Evolutionary conservation across 2,113 vertebrate species (phyloP).

Genomic region (Perognathus longimembris): DNA sequence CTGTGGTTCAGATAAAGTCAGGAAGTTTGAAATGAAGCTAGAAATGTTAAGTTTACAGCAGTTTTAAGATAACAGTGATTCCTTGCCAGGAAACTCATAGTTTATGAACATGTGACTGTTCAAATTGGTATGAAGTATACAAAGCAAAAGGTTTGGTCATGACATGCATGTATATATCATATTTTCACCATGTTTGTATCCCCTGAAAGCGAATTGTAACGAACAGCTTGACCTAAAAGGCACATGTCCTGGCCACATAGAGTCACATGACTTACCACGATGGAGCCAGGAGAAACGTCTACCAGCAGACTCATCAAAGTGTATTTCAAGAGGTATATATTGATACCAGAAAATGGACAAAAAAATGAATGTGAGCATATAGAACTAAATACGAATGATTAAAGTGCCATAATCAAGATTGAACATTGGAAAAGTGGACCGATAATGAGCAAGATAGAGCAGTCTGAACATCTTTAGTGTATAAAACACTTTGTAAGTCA

Average conservation of each 20-base stretch:
- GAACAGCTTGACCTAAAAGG: conserved; percentile 27
- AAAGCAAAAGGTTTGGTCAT: too few relatives aligned
- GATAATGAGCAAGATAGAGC: background rate
- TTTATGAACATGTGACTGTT: too few relatives aligned
- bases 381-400: background rate
- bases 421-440: conserved; percentile 1
- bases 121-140: too few relatives aligned
- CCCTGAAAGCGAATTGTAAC: background rate
- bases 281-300: background rate
- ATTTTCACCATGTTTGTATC: too few relatives aligned
- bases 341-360: background rate
- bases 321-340: background rate
- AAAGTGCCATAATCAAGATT: background rate
- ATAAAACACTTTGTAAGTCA: background rate
- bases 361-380: background rate
- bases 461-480: background rate
- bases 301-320: conserved; percentile 27
- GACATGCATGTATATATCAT: too few relatives aligned
- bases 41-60: background rate
- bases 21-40: background rate
- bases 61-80: conserved; percentile 9
- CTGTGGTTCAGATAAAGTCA: background rate
- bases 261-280: too few relatives aligned
- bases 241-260: background rate
- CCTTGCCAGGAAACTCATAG: background rate